Conservation (phyloP, 1,140 invertebrate species). For the Papilio glaucus region DNA sequence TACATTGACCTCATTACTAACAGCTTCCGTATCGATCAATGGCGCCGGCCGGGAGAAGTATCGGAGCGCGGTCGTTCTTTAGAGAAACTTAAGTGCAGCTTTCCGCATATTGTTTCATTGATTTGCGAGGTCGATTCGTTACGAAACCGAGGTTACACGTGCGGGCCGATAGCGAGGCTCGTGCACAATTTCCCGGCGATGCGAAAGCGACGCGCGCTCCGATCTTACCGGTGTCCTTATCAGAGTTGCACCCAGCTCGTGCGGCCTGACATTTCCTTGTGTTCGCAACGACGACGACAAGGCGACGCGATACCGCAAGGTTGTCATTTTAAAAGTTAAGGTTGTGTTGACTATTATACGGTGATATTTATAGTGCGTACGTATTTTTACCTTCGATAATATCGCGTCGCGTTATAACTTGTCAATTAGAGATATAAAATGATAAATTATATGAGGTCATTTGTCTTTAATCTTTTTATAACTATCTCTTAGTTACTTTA, state of each 20-base stretch:
- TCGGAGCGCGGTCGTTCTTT: constrained; percentile 29
- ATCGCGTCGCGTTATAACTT: not conserved
- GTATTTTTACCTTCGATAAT: constrained; percentile 15
- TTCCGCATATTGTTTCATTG: constrained; percentile 46
- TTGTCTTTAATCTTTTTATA: constrained; percentile 30
- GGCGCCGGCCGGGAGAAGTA: constrained; percentile 1
- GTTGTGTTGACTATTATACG: constrained; percentile 41
- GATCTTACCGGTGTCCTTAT: constrained; percentile 55
- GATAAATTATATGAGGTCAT: constrained; percentile 29
- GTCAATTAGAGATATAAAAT: constrained; percentile 31
- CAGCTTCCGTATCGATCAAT: constrained; percentile 30
- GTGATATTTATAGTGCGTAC: constrained; percentile 21
- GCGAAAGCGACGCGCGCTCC: constrained; percentile 44
- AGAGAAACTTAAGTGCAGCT: constrained; percentile 38
- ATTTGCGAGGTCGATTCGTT: constrained; percentile 46
- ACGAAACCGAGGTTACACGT: constrained; percentile 64
- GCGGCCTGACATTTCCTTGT: constrained; percentile 48
- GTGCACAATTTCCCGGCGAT: constrained; percentile 52
- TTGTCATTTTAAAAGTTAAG: constrained; percentile 52
- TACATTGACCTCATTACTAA: constrained; percentile 22
- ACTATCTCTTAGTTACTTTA: constrained; percentile 14
- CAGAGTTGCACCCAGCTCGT: constrained; percentile 43
- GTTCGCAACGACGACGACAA: constrained; percentile 32
- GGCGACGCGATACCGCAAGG: constrained; percentile 32
- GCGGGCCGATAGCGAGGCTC: constrained; percentile 55